Conservation (phyloP, 2,113 vertebrate genomes). For the Archilochus colubris region DNA sequence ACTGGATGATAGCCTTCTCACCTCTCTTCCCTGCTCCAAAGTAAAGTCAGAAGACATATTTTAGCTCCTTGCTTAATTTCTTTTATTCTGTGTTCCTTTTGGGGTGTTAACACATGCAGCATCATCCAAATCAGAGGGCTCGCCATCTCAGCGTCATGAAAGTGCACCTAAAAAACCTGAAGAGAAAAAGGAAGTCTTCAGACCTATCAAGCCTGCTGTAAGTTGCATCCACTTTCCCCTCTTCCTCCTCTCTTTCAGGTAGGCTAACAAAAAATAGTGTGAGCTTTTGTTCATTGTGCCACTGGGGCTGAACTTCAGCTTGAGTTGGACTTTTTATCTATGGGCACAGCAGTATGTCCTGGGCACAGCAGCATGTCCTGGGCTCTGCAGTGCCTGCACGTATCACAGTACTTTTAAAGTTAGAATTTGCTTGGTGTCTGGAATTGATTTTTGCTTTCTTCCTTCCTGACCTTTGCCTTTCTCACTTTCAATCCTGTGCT, state of each 20-base stretch:
- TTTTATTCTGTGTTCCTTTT: constrained; percentile 31
- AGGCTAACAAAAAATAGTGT: background rate
- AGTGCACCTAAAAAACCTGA: constrained; percentile 88
- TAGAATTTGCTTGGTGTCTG: constrained; percentile 22
- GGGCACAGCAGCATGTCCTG: background rate
- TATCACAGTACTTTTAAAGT: background rate
- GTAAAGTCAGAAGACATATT: background rate
- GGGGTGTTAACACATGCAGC: constrained; percentile 73
- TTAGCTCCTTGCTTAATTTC: background rate
- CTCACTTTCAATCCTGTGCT: constrained; percentile 28
- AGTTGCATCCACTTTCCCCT: constrained; percentile 58
- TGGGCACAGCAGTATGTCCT: background rate
- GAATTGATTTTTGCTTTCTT: constrained; percentile 42
- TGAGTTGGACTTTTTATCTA: background rate
- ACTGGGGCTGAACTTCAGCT: background rate
- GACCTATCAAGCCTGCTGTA: constrained; percentile 89
- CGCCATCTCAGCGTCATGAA: constrained; percentile 89
- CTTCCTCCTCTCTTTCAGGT: background rate
- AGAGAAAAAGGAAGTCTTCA: constrained; percentile 90
- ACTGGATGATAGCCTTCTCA: background rate
- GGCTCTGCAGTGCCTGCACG: background rate
- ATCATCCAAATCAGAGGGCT: constrained; percentile 94
- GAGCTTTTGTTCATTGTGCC: background rate
- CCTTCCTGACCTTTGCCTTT: constrained; percentile 30
- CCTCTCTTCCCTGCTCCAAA: background rate